A percentile compares a stretch with the other conserved stretches of the same genome.
These are phyloP conservation scores for Tinea pellionella DNA, from an alignment of 2,888 invertebrate species.

Conservation along the genomic window DNA sequence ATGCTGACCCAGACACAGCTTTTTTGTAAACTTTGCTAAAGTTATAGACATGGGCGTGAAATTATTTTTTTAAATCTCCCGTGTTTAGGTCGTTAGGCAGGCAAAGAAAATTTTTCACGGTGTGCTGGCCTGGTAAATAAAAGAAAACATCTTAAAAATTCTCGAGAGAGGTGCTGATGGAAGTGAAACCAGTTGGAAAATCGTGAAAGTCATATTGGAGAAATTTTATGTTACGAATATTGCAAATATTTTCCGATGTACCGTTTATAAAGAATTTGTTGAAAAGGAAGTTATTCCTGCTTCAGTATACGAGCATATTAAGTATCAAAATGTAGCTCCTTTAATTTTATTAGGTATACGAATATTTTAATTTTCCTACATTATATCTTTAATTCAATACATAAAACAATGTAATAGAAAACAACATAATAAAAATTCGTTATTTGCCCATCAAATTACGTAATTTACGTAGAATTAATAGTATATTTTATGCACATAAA, in stretches of 20 bases:
- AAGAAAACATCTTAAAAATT: conserved; percentile 23
- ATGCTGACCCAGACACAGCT: neutral
- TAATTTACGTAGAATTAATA: neutral
- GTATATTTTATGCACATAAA: neutral
- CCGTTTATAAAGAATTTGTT: neutral
- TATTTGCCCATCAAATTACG: no score
- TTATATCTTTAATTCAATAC: no score
- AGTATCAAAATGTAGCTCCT: neutral
- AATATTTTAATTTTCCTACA: no score
- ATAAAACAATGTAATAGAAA: neutral
- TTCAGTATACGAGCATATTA: neutral
- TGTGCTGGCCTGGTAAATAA: conserved; percentile 26
- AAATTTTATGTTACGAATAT: conserved; percentile 4
- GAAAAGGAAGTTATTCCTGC: neutral
- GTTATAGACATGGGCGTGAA: neutral
- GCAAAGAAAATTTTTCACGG: conserved; percentile 27
- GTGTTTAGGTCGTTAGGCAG: conserved; percentile 24
- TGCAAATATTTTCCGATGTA: conserved; percentile 2
- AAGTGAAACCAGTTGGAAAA: conserved; percentile 35
- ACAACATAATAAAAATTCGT: neutral
- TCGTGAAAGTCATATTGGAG: conserved; percentile 22
- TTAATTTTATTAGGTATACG: neutral
- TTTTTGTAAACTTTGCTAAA: neutral
- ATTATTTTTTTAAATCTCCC: conserved; percentile 12
- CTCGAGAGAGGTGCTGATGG: conserved; percentile 23